phyloP scores from a whole-genome alignment of 2,113 vertebrate species.

The Nothobranchius kuhntae region DNA sequence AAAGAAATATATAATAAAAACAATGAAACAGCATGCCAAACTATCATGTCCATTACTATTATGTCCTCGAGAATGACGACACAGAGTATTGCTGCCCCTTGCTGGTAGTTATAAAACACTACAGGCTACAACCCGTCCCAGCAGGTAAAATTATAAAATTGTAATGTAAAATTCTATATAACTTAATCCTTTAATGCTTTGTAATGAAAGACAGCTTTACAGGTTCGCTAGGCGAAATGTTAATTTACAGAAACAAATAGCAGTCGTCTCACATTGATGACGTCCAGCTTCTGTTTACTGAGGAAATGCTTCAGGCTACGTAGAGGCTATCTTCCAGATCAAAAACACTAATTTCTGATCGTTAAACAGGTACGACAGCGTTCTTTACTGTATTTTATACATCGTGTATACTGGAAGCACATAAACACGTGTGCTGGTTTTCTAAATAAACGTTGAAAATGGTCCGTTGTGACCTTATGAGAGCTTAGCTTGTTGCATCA shows the following conservation, averaged over 20 bases:
- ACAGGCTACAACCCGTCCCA: background rate
- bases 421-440: rapidly evolving
- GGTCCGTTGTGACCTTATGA: conserved; percentile 50
- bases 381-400: background rate
- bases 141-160: background rate
- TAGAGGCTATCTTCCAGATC: conserved; percentile 15
- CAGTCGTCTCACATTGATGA: conserved; percentile 60
- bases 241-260: too few relatives aligned
- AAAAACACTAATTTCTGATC: conserved; percentile 28
- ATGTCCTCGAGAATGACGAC: background rate
- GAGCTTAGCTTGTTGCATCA: conserved; percentile 52
- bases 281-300: conserved; percentile 51
- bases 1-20: background rate
- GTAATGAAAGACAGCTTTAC: background rate
- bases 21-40: background rate
- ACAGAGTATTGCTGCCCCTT: conserved; percentile 49
- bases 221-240: too few relatives aligned
- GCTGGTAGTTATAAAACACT: conserved; percentile 14
- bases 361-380: conserved; percentile 64
- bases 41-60: background rate
- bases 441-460: conserved; percentile 2
- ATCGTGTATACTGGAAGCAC: background rate
- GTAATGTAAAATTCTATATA: background rate
- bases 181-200: background rate
- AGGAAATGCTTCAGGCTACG: conserved; percentile 49